A percentile compares a stretch with the other conserved stretches of the same genome.
phyloP scores from a whole-genome alignment of 2,113 vertebrate genomes.

The Muscicapa adusta region DNA sequence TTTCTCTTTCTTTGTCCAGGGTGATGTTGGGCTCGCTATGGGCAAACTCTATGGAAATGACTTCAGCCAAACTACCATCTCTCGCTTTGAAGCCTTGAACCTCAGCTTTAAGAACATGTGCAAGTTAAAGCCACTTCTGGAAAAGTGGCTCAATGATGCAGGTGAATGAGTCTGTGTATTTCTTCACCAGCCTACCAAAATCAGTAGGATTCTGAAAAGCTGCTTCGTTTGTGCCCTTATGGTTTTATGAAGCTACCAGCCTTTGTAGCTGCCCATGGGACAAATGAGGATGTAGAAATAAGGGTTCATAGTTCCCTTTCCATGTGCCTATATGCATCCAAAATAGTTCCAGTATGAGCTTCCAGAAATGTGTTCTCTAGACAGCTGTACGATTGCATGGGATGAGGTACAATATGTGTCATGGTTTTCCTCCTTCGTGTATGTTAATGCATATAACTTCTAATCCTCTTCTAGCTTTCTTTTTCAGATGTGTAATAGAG shows the following conservation, averaged over 20 bases:
- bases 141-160: conserved; percentile 99
- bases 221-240: neutral
- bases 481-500: conserved; percentile 28
- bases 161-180: conserved; percentile 76
- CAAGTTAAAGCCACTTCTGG: conserved; percentile 98
- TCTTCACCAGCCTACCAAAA: neutral
- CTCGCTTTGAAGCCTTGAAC: conserved; percentile 99
- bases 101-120: conserved; percentile 99
- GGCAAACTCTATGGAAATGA: conserved; percentile 99
- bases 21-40: conserved; percentile 98
- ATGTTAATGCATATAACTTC: conserved; percentile 46
- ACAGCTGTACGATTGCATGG: conserved; percentile 14
- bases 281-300: neutral
- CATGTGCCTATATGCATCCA: fast-evolving
- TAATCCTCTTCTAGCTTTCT: conserved; percentile 51
- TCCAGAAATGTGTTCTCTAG: neutral
- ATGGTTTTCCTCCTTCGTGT: neutral
- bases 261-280: neutral
- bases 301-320: neutral
- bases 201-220: neutral
- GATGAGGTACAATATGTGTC: neutral
- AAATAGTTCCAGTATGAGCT: neutral
- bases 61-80: conserved; percentile 99
- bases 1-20: conserved; percentile 76
- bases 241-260: conserved; percentile 14